phyloP scores from a whole-genome alignment of 2,113 vertebrate species.

The Callionymus lyra region DNA sequence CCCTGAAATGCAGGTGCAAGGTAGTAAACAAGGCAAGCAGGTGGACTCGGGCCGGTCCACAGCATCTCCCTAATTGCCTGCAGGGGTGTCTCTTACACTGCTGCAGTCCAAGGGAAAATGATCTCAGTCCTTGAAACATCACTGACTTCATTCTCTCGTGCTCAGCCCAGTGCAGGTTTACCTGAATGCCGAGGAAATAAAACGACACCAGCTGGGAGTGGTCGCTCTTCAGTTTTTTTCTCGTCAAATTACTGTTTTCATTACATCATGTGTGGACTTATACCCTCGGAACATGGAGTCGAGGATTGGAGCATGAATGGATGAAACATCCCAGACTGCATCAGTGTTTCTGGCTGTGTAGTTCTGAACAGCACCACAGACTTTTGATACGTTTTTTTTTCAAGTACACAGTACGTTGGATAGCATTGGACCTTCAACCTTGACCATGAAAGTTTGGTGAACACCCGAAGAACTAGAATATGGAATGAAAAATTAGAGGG shows the following conservation, averaged over 20 bases:
- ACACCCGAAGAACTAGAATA: too few relatives aligned
- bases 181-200: constrained; percentile 35
- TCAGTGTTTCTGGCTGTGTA: background rate
- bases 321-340: background rate
- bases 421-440: too few relatives aligned
- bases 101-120: constrained; percentile 63
- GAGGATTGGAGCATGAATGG: constrained; percentile 15
- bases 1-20: background rate
- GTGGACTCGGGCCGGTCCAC: constrained; percentile 2
- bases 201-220: constrained; percentile 14
- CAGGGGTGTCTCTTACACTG: constrained; percentile 66
- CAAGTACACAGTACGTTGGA: too few relatives aligned
- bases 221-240: constrained; percentile 15
- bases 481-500: too few relatives aligned
- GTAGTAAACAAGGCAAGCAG: constrained; percentile 5
- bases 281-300: constrained; percentile 4
- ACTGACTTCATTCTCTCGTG: constrained; percentile 56
- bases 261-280: constrained; percentile 6
- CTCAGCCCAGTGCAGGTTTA: constrained; percentile 50
- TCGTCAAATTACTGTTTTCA: constrained; percentile 30
- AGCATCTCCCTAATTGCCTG: constrained; percentile 45
- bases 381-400: too few relatives aligned
- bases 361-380: too few relatives aligned
- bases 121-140: constrained; percentile 61
- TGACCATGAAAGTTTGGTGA: too few relatives aligned